Evolutionary conservation across 2,113 vertebrate species (phyloP).

Genomic region (Larimichthys crocea): DNA sequence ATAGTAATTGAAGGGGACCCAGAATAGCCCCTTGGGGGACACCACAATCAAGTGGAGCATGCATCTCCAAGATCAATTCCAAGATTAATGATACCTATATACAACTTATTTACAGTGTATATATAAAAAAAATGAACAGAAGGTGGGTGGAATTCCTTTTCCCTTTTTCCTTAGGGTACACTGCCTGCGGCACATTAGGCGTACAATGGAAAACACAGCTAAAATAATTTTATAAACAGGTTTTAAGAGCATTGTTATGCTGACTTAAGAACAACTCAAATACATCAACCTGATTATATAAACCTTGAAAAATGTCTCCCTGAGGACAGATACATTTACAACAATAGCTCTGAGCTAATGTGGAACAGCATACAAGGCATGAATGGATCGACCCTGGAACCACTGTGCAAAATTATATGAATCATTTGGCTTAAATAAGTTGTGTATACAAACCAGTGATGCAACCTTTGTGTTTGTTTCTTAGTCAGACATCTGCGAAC

Average conservation of each 20-base stretch:
- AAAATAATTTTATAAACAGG: background rate
- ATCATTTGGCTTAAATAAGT: constrained; percentile 30
- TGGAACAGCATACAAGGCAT: constrained; percentile 12
- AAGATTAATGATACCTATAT: background rate
- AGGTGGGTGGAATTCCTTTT: background rate
- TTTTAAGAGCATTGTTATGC: constrained; percentile 7
- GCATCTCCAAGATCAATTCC: background rate
- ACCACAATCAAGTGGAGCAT: background rate
- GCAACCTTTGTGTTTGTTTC: constrained; percentile 32
- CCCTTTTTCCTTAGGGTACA: background rate
- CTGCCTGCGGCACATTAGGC: background rate
- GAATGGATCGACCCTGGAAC: constrained; percentile 34
- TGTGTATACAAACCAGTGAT: constrained; percentile 36
- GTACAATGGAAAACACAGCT: background rate
- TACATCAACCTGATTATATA: background rate
- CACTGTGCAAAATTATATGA: constrained; percentile 40
- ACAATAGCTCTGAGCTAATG: background rate
- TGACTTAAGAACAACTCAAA: constrained; percentile 3
- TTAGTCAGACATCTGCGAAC: constrained; percentile 45
- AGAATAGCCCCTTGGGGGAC: background rate
- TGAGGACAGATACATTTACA: background rate
- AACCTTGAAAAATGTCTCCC: background rate
- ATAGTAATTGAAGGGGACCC: background rate
- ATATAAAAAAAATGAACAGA: background rate
- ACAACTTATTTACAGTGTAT: background rate